Evolutionary conservation across 2,797 vertebrate species (phyloP), one percentile per base, ranked within the genome.

Genomic region (Spheniscus humboldti): DNA sequence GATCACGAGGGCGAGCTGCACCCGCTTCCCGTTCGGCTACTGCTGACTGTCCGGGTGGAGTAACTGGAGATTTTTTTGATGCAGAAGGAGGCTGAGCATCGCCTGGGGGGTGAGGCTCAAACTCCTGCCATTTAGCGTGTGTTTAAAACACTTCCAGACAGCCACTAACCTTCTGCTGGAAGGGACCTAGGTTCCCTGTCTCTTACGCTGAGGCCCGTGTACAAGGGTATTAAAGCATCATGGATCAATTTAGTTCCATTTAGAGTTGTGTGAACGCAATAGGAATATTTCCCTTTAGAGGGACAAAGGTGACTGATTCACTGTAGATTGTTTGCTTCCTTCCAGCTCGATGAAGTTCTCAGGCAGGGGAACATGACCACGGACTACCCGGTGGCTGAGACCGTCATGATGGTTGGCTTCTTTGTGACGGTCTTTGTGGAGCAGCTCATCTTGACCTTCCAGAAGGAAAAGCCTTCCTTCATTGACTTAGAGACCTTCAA

Each of bases 401-500:
- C 99, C 11, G 98, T 99, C 97, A 97, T 99, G 98, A 98, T 99
- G 98, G 69, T 99, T 3, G 99, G 99, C 19, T 99, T 99, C 97
- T 99, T 99, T 95, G 74, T 99, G 74, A 99, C 99, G 0, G 98
- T 99, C 20, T 99, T 99, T 5, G 97, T 99, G 78, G 99, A 99
- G 94, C 99, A 99, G 97, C 95, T 98, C 4, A 43, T 99, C 63
- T 97, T 99, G 84, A 99, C 98, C 68, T 99, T 99, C 95, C 98
- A 98, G 94, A 99, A 98, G 96, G 99, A 99, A 95, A 99, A 98
- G 20, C 99, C 99, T 0, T 98, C 99, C 41, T 99, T 99, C 97
- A 99, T 99, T 14, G 98, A 99, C 98, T 96, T 99, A 84, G 99
- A 99, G 96, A 99, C 99, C 22, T 99, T 99, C 97, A 99, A 99